Evolutionary conservation across 2,888 invertebrate genomes (phyloP).

Genomic region (Tillus elongatus): DNA sequence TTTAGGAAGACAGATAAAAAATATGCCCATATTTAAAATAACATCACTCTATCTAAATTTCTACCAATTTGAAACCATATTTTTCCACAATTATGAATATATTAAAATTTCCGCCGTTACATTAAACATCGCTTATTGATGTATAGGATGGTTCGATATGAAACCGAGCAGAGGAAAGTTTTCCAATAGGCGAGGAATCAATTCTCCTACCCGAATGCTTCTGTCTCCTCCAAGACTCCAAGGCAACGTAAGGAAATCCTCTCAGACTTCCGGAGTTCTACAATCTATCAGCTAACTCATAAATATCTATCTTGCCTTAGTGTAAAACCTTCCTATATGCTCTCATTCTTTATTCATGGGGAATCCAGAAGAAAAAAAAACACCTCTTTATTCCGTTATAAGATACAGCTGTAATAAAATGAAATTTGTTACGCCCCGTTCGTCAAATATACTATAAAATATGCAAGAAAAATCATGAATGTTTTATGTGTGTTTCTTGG

Average conservation of each 20-base stretch:
- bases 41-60: too few relatives aligned
- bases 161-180: neutral
- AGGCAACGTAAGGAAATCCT: neutral
- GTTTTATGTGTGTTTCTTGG: too few relatives aligned
- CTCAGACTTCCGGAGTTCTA: constrained; percentile 4
- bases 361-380: neutral
- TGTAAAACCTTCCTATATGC: constrained; percentile 2
- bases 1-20: too few relatives aligned
- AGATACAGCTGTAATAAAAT: neutral
- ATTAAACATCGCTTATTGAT: too few relatives aligned
- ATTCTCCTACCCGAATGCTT: neutral
- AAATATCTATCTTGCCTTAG: neutral
- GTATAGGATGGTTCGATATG: too few relatives aligned
- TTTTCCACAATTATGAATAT: too few relatives aligned
- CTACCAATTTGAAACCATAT: too few relatives aligned
- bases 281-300: constrained; percentile 2
- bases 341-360: constrained; percentile 3
- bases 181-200: constrained; percentile 4
- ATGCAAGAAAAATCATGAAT: too few relatives aligned
- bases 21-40: too few relatives aligned
- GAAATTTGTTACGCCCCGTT: too few relatives aligned
- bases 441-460: too few relatives aligned
- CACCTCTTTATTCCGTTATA: neutral
- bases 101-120: too few relatives aligned
- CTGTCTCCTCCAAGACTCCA: neutral